These are phyloP conservation scores for Chrysolina americana DNA, from an alignment of 2,888 invertebrate species.

Conservation along the genomic window DNA sequence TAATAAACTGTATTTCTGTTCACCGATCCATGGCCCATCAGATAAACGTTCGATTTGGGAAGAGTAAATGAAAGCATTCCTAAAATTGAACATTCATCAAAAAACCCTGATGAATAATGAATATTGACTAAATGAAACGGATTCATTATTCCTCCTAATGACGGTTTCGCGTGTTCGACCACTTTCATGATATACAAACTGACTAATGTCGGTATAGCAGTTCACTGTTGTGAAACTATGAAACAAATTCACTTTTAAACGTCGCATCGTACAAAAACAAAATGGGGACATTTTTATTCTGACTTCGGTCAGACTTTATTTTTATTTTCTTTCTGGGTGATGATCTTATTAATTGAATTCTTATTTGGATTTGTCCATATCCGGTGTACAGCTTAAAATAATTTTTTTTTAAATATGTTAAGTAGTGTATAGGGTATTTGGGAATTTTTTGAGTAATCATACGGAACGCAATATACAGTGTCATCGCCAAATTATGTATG, in stretches of 20 bases:
- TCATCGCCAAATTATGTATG: too few species aligned
- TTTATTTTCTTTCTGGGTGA: background rate
- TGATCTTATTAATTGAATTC: background rate
- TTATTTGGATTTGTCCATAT: background rate
- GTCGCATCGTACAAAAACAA: constrained; percentile 1
- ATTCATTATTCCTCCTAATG: constrained; percentile 15
- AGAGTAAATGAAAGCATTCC: constrained; percentile 20
- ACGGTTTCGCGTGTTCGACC: background rate
- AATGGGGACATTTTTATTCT: background rate
- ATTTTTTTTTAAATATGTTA: too few species aligned
- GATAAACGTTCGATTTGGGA: constrained; percentile 1
- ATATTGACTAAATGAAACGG: constrained; percentile 23
- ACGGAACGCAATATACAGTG: too few species aligned
- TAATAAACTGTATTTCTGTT: background rate
- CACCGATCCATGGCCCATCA: background rate
- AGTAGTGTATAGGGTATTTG: too few species aligned
- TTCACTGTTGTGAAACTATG: constrained; percentile 20
- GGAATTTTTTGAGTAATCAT: too few species aligned
- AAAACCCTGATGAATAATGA: constrained; percentile 18
- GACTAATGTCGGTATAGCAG: constrained; percentile 17
- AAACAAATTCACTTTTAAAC: constrained; percentile 20
- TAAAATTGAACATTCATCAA: constrained; percentile 18
- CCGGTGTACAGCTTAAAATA: too few species aligned
- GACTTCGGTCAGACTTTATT: background rate
- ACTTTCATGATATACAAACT: constrained; percentile 19